These are phyloP conservation scores for Corapipo altera DNA, from an alignment of 2,113 vertebrate genomes.

Conservation along the genomic window DNA sequence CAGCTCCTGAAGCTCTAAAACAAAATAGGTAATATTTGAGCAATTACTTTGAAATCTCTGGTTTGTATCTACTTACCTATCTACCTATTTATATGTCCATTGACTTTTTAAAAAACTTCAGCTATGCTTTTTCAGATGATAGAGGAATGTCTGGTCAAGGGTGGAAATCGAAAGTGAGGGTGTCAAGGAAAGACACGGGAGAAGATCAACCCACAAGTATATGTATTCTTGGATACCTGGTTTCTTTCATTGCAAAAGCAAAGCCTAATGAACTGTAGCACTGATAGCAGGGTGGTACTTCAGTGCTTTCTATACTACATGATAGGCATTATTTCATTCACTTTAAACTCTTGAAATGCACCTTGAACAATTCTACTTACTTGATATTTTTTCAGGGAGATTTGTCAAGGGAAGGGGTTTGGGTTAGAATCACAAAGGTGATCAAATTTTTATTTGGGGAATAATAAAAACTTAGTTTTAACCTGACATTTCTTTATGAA, in stretches of 20 bases:
- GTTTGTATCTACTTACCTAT: neutral
- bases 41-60: neutral
- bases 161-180: rapidly evolving
- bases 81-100: neutral
- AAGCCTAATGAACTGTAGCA: neutral
- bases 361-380: neutral
- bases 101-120: neutral
- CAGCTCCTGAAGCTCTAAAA: neutral
- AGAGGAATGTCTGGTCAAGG: neutral
- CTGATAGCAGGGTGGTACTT: neutral
- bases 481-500: neutral
- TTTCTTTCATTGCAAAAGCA: neutral
- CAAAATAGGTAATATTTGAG: neutral
- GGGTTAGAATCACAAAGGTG: neutral
- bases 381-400: neutral
- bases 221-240: neutral
- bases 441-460: neutral
- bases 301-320: neutral
- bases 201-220: neutral
- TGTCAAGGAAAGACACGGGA: neutral
- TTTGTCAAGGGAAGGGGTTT: neutral
- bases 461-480: neutral
- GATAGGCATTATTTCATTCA: neutral
- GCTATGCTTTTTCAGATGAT: neutral
- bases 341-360: neutral